Conservation (phyloP, 2,797 vertebrate genomes). For the Sebastes matsubarae region DNA sequence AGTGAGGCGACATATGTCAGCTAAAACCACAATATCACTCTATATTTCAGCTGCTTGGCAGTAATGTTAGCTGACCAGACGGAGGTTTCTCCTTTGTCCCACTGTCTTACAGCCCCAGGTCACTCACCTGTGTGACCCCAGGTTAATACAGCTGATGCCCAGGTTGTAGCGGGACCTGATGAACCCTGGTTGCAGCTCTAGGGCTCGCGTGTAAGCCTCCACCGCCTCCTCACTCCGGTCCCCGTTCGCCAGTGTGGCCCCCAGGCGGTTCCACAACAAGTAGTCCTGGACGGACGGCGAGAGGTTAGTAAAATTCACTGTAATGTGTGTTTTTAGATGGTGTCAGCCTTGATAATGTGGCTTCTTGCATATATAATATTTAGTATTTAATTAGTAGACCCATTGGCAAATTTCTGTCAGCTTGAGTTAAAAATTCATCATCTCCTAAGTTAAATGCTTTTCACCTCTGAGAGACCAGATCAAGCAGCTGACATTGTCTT, state of each 20-base stretch:
- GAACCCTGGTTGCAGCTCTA: conserved; percentile 97
- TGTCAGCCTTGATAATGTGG: neutral
- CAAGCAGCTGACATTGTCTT: neutral
- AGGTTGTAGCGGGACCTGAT: conserved; percentile 98
- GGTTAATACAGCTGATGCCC: conserved; percentile 98
- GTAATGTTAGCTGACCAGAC: too few species aligned
- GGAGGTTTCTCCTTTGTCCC: too few species aligned
- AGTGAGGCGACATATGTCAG: too few species aligned
- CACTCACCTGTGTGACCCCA: conserved; percentile 94
- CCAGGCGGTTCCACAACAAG: conserved; percentile 96
- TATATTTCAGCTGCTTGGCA: too few species aligned
- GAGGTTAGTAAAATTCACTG: neutral
- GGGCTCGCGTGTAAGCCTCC: conserved; percentile 92
- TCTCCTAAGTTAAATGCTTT: neutral
- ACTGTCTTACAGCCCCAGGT: neutral
- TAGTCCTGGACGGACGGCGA: conserved; percentile 88
- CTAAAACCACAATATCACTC: too few species aligned
- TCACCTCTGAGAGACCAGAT: neutral
- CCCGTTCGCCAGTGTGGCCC: conserved; percentile 95
- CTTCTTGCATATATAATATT: neutral
- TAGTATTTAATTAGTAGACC: neutral
- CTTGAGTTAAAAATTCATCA: neutral
- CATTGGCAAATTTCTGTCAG: neutral
- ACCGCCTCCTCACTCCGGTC: conserved; percentile 96
- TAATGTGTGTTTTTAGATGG: neutral